Base-by-base conservation (phyloP, 2,797 vertebrate species). In the Tinamus major region DNA sequence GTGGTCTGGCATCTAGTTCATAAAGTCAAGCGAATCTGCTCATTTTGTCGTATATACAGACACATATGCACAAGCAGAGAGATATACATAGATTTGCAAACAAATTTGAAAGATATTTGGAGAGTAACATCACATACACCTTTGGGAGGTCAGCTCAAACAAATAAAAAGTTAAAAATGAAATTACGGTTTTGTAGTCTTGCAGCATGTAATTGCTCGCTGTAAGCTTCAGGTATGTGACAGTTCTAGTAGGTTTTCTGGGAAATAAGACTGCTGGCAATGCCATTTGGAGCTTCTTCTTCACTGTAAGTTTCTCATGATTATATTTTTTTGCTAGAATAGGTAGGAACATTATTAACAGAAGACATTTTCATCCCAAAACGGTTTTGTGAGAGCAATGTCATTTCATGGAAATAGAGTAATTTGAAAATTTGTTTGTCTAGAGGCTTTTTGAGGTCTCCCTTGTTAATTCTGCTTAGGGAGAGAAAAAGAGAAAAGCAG, bases 1-100 rank as follows among this genome's bases (percentile, higher is more conserved):
- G 98, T 98, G 98, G 98, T 98, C 98, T 98, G 98, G 98, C 98
- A 98, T 98, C 96, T 97, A 98, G 98, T 98, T 98, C 98, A 98
- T 97, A 98, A 98, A 98, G 98, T 97, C 96, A 97, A 98, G 97
- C 96, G 97, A 97, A 98, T 98, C 98, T 96, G 96, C 97, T 98
- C 96, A 96, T 98, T 98, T 98, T 96, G 96, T 98, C 92, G 29
- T 98, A 97, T 97, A 97, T 97, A 72, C 51, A 95, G 90, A 62
- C 87, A 93, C 92, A 90, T 76, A 94, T 94, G 89, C 78, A 92
- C 48, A 51, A 79, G n/a, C 65, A 85, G 83, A 89, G 77, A 92
- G 77, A 85, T 44, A 91, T 29, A 71, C 62, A 90, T 21, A 76
- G 75, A 64, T 87, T 72, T 80, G 49, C 24, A 26, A 51, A 26